These are phyloP conservation scores for Lethenteron camtschaticum DNA, from an alignment of 2,113 vertebrate genomes.

Conservation along the genomic window DNA sequence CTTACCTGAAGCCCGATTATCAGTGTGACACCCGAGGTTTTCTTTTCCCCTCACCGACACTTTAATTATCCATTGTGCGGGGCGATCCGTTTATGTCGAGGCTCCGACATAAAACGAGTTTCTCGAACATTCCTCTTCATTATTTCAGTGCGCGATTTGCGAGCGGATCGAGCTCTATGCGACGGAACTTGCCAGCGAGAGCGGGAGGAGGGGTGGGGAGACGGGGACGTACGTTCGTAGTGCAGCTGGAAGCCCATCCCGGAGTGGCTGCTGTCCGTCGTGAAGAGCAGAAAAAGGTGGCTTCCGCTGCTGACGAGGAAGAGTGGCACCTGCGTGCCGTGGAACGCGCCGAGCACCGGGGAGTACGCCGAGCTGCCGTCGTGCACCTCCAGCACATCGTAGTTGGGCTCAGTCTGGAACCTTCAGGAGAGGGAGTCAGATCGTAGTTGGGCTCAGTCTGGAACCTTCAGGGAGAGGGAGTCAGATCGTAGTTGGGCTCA, in stretches of 20 bases:
- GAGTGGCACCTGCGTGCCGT: slow-evolving; percentile 92
- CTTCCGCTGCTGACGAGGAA: slow-evolving; percentile 98
- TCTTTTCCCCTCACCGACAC: no score
- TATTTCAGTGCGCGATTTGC: no score
- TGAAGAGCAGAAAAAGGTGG: slow-evolving; percentile 76
- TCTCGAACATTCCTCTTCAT: no score
- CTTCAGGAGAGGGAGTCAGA: slow-evolving; percentile 17
- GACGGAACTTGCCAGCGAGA: not conserved
- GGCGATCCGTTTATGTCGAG: no score
- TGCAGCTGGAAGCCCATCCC: slow-evolving; percentile 87
- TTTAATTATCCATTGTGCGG: no score
- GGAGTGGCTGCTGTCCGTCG: slow-evolving; percentile 90
- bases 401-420: slow-evolving; percentile 92
- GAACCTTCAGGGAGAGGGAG: slow-evolving; percentile 29
- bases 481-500: no score
- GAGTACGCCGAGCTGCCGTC: slow-evolving; percentile 76
- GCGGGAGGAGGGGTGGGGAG: not conserved
- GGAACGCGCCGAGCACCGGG: slow-evolving; percentile 66
- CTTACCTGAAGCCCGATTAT: no score
- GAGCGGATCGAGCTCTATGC: not conserved
- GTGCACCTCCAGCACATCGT: slow-evolving; percentile 71
- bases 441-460: slow-evolving; percentile 25
- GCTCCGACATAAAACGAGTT: no score
- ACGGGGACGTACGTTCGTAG: slow-evolving; percentile 59
- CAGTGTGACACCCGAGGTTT: no score